Percentiles rank a stretch among this genome's conserved stretches.
Conservation (phyloP, 1,140 invertebrate species). For the Anoplolepis gracilipes region DNA sequence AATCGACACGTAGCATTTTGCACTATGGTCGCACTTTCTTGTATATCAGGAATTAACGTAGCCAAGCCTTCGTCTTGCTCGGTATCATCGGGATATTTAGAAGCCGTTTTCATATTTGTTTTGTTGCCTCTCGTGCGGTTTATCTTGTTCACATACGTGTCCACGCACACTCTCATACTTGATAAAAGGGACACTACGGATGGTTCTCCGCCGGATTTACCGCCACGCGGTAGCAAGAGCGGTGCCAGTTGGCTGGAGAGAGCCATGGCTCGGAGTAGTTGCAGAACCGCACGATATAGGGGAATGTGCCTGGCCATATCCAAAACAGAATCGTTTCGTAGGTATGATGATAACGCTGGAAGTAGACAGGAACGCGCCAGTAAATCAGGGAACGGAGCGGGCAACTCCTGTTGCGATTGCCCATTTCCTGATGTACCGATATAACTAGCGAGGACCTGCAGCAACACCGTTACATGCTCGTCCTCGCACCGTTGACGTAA, state of each 20-base stretch:
- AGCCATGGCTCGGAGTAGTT: slow-evolving; percentile 93
- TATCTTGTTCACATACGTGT: slow-evolving; percentile 91
- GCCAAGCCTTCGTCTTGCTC: slow-evolving; percentile 96
- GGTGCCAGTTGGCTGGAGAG: slow-evolving; percentile 89
- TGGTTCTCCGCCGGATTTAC: slow-evolving; percentile 79
- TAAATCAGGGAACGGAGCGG: slow-evolving; percentile 91
- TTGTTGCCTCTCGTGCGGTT: slow-evolving; percentile 82
- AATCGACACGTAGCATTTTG: slow-evolving; percentile 88
- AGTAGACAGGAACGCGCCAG: slow-evolving; percentile 94
- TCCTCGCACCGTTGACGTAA: slow-evolving; percentile 95
- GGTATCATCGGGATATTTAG: slow-evolving; percentile 88
- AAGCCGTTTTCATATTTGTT: slow-evolving; percentile 73
- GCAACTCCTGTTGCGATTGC: slow-evolving; percentile 87
- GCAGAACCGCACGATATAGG: slow-evolving; percentile 94
- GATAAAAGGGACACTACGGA: slow-evolving; percentile 90
- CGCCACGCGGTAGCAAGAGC: slow-evolving; percentile 88
- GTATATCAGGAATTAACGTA: slow-evolving; percentile 94
- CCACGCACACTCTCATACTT: slow-evolving; percentile 96
- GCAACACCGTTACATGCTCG: slow-evolving; percentile 94
- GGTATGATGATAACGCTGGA: slow-evolving; percentile 95
- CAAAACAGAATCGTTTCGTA: slow-evolving; percentile 97
- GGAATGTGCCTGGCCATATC: slow-evolving; percentile 98
- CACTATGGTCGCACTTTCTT: slow-evolving; percentile 92
- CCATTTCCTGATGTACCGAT: slow-evolving; percentile 91
- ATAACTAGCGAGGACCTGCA: slow-evolving; percentile 94